phyloP scores from a whole-genome alignment of 2,888 invertebrate genomes.

The Clostera curtula region DNA sequence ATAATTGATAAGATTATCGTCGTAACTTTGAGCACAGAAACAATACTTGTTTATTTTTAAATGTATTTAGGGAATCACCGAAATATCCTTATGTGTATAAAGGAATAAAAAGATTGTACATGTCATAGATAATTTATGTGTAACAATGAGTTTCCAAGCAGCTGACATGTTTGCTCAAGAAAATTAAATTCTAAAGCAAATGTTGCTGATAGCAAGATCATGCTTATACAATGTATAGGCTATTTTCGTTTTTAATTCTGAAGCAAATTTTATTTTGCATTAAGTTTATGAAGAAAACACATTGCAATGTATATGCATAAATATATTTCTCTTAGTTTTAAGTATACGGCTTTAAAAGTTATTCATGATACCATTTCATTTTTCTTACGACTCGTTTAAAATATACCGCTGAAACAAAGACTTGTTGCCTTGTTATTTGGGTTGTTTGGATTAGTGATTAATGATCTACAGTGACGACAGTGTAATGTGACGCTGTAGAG shows the following conservation, averaged over 20 bases:
- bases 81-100: constrained; percentile 21
- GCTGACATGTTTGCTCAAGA: constrained; percentile 41
- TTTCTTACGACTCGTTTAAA: too few relatives aligned
- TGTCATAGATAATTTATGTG: constrained; percentile 33
- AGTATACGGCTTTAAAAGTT: too few relatives aligned
- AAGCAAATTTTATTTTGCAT: neutral
- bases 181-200: constrained; percentile 26
- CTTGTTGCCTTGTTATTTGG: constrained; percentile 30
- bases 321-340: too few relatives aligned
- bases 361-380: too few relatives aligned
- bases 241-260: neutral
- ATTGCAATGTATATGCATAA: too few relatives aligned
- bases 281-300: neutral
- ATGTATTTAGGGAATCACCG: too few relatives aligned
- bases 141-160: constrained; percentile 29
- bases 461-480: constrained; percentile 37
- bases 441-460: constrained; percentile 54
- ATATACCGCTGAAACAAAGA: constrained; percentile 3
- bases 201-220: constrained; percentile 16
- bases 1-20: too few relatives aligned
- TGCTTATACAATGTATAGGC: constrained; percentile 2
- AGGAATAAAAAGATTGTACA: constrained; percentile 25
- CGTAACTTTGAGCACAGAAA: too few relatives aligned
- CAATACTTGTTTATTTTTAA: too few relatives aligned
- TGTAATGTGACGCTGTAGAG: constrained; percentile 43